phyloP scores from a whole-genome alignment of 2,113 vertebrate genomes.

The Hippocampus mohnikei region DNA sequence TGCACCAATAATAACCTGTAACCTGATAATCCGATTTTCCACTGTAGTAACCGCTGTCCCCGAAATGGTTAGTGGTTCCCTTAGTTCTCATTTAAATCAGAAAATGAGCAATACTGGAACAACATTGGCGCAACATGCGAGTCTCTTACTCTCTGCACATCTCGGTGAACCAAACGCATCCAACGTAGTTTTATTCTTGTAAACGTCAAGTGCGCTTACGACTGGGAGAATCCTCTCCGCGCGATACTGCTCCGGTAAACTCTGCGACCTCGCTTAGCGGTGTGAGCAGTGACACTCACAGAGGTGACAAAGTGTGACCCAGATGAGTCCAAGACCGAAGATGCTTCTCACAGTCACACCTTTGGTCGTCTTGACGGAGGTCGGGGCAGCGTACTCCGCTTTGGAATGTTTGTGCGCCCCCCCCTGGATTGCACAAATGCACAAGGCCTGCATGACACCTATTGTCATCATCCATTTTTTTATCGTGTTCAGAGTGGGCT shows the following conservation, averaged over 20 bases:
- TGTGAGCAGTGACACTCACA: constrained; percentile 48
- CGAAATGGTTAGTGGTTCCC: too few relatives aligned
- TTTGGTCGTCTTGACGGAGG: constrained; percentile 3
- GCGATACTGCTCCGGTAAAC: constrained; percentile 25
- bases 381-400: not conserved
- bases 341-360: constrained; percentile 55
- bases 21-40: too few relatives aligned
- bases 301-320: constrained; percentile 50
- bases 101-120: too few relatives aligned
- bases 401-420: not conserved
- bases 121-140: too few relatives aligned
- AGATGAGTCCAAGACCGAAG: constrained; percentile 9
- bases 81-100: too few relatives aligned
- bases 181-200: not conserved
- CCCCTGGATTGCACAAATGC: not conserved
- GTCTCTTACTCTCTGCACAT: too few relatives aligned
- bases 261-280: constrained; percentile 21
- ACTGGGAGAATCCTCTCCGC: not conserved
- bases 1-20: too few relatives aligned
- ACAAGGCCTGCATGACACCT: not conserved
- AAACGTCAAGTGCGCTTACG: not conserved
- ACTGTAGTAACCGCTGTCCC: too few relatives aligned
- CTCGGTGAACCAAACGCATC: too few relatives aligned
- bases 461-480: not conserved
- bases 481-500: not conserved